Evolutionary conservation across 2,113 vertebrate species (phyloP), one percentile per base, ranked within the genome.

Genomic region (Leiothrix lutea): DNA sequence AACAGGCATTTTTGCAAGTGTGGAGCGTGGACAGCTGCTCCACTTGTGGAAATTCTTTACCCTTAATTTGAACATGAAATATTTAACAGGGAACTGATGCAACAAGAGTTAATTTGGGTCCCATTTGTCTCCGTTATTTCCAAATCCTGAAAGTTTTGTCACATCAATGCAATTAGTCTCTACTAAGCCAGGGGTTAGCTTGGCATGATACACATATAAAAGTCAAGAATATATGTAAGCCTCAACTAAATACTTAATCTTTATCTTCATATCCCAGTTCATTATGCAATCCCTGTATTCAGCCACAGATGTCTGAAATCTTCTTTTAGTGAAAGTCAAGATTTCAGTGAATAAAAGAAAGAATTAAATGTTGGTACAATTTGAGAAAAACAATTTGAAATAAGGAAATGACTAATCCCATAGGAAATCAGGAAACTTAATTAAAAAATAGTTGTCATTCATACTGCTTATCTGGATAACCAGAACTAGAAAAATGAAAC

Each of bases 381-480:
- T 64, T 66, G 36, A 91, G 85, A 82, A 92, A 92, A 67, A 73
- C 11, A 72, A 50, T 82, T 94, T 90, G 45, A 94, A 95, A 75
- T 67, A 88, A 92, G 95, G 95, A 96, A 95, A 93, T 97, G 88
- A 95, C 80, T 83, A 92, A 90, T 80, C 79, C 29, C 88, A 78
- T n/a, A 67, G 64, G 54, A 88, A 96, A 93, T 48, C n/a, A 88
- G 67, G 75, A 94, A 95, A 93, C 47, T 67, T 83, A 84, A 95
- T 91, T 90, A 70, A 80, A 96, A 92, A 91, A 93, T 50, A 78
- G 51, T 92, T 94, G 81, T 42, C 82, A 88, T 93, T 92, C 67
- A 35, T 78, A 50, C 19, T 71, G 56, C 72, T 93, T 96, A 80
- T 95, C 85, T 92, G 86, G 64, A 83, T 90, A 80, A 92, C 35